Evolutionary conservation across 2,888 invertebrate genomes (phyloP), one percentile per base, ranked within the genome.

Genomic region (Lordiphosa andalusiaca): DNA sequence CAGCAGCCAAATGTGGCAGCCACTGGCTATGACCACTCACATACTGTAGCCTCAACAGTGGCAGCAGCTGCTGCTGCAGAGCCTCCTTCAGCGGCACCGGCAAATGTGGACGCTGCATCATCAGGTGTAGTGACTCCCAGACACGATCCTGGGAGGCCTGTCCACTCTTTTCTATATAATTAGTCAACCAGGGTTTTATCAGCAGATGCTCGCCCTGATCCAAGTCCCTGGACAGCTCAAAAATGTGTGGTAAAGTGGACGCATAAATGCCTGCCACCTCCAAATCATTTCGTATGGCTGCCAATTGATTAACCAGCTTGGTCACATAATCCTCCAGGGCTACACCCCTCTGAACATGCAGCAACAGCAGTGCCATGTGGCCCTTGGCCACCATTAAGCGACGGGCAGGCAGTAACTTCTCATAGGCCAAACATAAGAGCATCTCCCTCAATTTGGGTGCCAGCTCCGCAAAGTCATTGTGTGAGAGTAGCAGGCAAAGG

Each of bases 321-420:
- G 59, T 57, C 6, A 86, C 81, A 53, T 88, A 88, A 12, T 87
- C 84, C 1, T 85, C 77, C 9, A 90, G 78, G 30, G 89, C 81
- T 39, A 84, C 72, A 1, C 84, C 73, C 36, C 88, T 82, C 39
- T 89, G 88, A 0, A 88, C 80, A 49, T 87, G 89, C 4, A 90
- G 67, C 37, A 90, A 86, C 9, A 90, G 61, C 37, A 90, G 33
- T 0, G 89, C 88, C 66, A 89, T 83, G 41, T 90, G 90, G 0
- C 89, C 89, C 62, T 89, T 90, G 33, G 86, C 82, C 1, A 89
- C 73, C 7, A 87, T 80, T 12, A 81, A 55, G 38, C 89, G 89
- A 2, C 89, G 86, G 4, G 73, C 78, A 6, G 71, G 62, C 0
- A 84, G 73, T n/a, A 90, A 61, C 65, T 89, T 89, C 2, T 89